These are phyloP conservation scores for honey bee (Apis mellifera) DNA, from an alignment of 1,140 invertebrate species.

Conservation along the genomic window DNA sequence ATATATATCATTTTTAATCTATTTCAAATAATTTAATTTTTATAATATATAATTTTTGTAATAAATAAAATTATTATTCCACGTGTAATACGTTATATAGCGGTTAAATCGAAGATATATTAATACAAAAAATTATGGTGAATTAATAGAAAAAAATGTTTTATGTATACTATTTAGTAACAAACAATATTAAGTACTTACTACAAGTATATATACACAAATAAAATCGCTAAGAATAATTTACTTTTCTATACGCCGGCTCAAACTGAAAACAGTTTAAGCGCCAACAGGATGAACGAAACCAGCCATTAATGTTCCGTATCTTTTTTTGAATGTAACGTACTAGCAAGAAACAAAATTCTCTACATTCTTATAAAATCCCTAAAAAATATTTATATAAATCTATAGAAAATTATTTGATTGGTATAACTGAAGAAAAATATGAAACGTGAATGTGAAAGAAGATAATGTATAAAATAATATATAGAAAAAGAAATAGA, in stretches of 20 bases:
- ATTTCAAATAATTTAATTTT: not conserved
- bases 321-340: not conserved
- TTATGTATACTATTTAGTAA: not conserved
- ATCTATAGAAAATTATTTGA: too few relatives aligned
- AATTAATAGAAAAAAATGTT: not conserved
- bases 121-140: not conserved
- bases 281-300: conserved; percentile 35
- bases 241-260: conserved; percentile 14
- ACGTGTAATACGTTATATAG: not conserved
- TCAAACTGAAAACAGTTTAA: not conserved
- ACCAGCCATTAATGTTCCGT: conserved; percentile 4
- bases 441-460: too few relatives aligned
- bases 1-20: not conserved
- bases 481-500: too few relatives aligned
- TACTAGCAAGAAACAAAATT: conserved; percentile 4
- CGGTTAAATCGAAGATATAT: not conserved
- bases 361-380: not conserved
- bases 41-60: not conserved
- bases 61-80: conserved; percentile 4
- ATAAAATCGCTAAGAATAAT: not conserved
- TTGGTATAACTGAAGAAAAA: too few relatives aligned
- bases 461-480: too few relatives aligned
- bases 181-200: not conserved
- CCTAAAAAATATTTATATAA: not conserved
- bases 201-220: not conserved